Conservation (phyloP, 2,888 invertebrate genomes). For the Tetanocera ferruginea region DNA sequence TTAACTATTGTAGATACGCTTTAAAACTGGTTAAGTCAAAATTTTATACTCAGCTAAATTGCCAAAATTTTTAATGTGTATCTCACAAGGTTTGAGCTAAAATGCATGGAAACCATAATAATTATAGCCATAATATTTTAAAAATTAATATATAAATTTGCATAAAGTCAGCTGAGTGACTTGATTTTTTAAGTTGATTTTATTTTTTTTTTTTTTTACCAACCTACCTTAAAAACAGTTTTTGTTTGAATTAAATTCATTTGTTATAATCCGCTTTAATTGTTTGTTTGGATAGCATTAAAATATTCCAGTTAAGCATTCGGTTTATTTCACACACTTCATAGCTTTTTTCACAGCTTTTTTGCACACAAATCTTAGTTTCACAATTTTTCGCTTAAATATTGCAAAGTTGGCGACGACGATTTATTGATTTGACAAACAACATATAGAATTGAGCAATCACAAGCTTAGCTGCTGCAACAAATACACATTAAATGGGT, state of each 20-base stretch:
- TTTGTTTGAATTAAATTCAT: background rate
- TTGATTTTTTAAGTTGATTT: background rate
- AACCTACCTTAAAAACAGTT: background rate
- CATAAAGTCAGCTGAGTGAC: too few species aligned
- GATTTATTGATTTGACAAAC: conserved; percentile 54
- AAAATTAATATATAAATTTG: too few species aligned
- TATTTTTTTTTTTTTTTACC: background rate
- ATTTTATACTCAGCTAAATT: too few species aligned
- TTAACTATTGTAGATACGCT: too few species aligned
- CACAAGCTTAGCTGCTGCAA: conserved; percentile 6
- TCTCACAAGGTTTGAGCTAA: too few species aligned
- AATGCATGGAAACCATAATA: too few species aligned
- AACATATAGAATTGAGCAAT: conserved; percentile 43
- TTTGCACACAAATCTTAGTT: background rate
- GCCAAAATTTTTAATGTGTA: too few species aligned
- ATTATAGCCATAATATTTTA: too few species aligned
- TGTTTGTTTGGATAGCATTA: background rate
- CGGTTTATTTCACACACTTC: background rate
- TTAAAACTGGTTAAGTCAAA: too few species aligned
- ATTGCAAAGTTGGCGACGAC: conserved; percentile 25
- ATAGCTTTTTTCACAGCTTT: background rate
- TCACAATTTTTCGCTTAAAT: background rate
- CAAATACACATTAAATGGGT: conserved; percentile 14
- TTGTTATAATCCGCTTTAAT: too few species aligned
- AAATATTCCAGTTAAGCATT: background rate